Base-by-base conservation (phyloP, 2,797 vertebrate genomes). In the Cryptoblepharus egeriae region DNA sequence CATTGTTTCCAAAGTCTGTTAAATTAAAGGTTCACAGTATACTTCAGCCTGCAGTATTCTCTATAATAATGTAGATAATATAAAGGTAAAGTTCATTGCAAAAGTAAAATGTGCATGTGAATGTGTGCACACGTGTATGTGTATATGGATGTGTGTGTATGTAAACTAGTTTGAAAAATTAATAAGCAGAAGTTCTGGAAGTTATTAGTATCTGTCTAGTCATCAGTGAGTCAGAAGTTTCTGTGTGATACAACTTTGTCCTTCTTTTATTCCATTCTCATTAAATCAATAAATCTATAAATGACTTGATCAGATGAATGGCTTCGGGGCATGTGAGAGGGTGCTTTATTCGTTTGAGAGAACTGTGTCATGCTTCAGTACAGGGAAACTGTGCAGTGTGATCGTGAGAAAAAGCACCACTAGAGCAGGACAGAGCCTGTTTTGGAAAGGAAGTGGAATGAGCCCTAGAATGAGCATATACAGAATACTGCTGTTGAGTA, bases 151-250 rank as follows among this genome's bases (percentile, higher is more conserved):
- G 76, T 52, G 45, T 49, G 11, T 37, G 8, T 12, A 58, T 57
- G 16, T 26, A 68, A n/a, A 68, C n/a, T 75, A 68, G 28, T 7
- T 26, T 58, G 49, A 57, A 58, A 75, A 30, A 58, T 68, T 42
- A 67, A 52, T 57, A 67, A 75, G 28, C 20, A 65, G 61, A 26
- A 67, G 20, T 18, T 58, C 28, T 68, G 2, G 28, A 28, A 75
- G 35, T 45, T 8, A 18, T 58, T 81, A 45, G 32, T 65, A 81
- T 68, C 28, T 68, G 35, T 68, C 35, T 60, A 20, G n/a, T 74
- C 71, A 64, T 16, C 42, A 26, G 28, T 57, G 57, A 82, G 37
- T 45, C 73, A 70, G 37, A 63, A 20, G 42, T 76, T 82, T 82
- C 65, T 52, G 9, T 45, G 22, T 69, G 64, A 49, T 69, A 55